Evolutionary conservation across 2,888 invertebrate species (phyloP).

Genomic region (Bugulina stolonifera): DNA sequence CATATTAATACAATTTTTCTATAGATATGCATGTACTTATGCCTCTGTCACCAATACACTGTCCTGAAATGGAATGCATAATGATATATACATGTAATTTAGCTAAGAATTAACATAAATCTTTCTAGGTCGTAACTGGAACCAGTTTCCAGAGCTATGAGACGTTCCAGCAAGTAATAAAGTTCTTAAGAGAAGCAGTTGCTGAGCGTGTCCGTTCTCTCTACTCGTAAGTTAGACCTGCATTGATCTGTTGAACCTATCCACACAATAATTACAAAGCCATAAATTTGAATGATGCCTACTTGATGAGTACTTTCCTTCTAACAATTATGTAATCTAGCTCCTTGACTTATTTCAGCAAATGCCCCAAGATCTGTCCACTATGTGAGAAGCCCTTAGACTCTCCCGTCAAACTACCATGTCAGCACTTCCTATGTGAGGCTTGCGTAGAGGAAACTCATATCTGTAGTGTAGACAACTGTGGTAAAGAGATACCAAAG

Average conservation of each 20-base stretch:
- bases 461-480: background rate
- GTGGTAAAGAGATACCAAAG: background rate
- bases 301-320: too few relatives aligned
- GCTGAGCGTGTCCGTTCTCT: background rate
- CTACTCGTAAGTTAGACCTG: background rate
- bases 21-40: too few relatives aligned
- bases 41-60: too few relatives aligned
- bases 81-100: too few relatives aligned
- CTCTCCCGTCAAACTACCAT: conserved; percentile 38
- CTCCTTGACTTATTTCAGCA: too few relatives aligned
- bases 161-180: background rate
- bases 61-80: too few relatives aligned
- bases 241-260: too few relatives aligned
- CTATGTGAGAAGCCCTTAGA: conserved; percentile 36
- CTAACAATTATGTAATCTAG: too few relatives aligned
- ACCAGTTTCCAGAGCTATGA: background rate
- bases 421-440: conserved; percentile 38
- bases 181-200: background rate
- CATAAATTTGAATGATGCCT: too few relatives aligned
- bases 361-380: conserved; percentile 30
- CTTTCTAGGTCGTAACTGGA: background rate
- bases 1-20: too few relatives aligned
- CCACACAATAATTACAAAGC: too few relatives aligned
- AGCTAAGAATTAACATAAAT: background rate
- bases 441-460: conserved; percentile 34